Evolutionary conservation across 2,888 invertebrate genomes (phyloP), one percentile per base, ranked within the genome.

Genomic region (Drosophila fulvimacula): DNA sequence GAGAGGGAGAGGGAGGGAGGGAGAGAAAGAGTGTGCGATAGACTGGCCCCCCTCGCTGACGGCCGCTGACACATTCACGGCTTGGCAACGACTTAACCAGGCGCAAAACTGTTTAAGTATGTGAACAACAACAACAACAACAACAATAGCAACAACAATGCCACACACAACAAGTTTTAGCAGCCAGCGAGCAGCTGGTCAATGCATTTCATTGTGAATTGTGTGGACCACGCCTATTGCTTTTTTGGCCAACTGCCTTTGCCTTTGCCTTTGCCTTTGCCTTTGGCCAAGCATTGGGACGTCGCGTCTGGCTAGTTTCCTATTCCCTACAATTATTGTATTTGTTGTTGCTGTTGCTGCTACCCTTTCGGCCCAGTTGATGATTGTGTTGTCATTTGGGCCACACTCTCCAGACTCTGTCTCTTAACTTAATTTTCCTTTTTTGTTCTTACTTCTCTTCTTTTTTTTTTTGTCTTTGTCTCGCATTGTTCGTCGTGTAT

Each of bases 61-160:
- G 24, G 36, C 10, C 38, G 34, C 60, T 56, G 64, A 60, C 51
- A 46, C 58, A 58, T 76, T 73, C 63, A 51, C 62, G 59, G 61
- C 53, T 68, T 63, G 61, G 34, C 75, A 74, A 80, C 68, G 73
- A 84, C 82, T 81, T 81, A 81, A 81, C 81, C 82, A 81, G 80
- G 84, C 84, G 76, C 81, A 83, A 83, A 81, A 81, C 84, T 73
- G 81, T 81, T 71, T 76, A 81, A 81, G 82, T 70, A 84, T 79
- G 79, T 79, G 69, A 65, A 73, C 75, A 78, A 34, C 63, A 77
- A 39, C 66, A 61, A 64, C 70, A 63, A 61, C 61, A 66, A 46
- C 52, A 79, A 65, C 67, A 66, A 53, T 52, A 65, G 42, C 44
- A 63, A 62, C 56, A 66, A 46, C 52, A 75, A 41, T 11, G 11